Conservation (phyloP, 2,113 vertebrate genomes). For the Peromyscus polionotus region DNA sequence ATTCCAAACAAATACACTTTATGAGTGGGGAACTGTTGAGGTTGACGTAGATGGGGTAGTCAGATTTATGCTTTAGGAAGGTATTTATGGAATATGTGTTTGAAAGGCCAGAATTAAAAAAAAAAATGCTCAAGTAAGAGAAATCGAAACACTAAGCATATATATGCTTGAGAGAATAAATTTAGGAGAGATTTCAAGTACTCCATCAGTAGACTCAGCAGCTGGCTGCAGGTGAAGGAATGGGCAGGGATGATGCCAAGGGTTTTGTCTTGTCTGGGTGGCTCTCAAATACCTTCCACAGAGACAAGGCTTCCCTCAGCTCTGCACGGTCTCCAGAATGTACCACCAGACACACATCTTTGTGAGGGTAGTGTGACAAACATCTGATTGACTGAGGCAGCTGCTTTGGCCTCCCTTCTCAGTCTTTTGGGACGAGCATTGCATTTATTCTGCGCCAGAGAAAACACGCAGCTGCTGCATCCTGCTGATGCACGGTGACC, state of each 20-base stretch:
- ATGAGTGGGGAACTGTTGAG: constrained; percentile 16
- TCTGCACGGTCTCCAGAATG: not conserved
- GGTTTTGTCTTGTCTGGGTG: not conserved
- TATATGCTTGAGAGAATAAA: constrained; percentile 10
- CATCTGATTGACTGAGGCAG: constrained; percentile 64
- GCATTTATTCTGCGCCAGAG: constrained; percentile 54
- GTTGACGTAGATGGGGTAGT: constrained; percentile 6
- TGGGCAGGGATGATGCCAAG: not conserved
- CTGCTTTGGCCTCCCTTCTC: constrained; percentile 61
- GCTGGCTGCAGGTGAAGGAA: not conserved
- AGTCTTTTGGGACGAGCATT: constrained; percentile 24
- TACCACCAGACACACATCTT: not conserved
- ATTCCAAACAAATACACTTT: not conserved
- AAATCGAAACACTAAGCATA: not conserved
- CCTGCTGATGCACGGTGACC: not conserved
- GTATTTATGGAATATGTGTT: constrained; percentile 9
- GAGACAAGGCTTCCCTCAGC: not conserved
- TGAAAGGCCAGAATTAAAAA: constrained; percentile 15
- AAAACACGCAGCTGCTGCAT: constrained; percentile 59
- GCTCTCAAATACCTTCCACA: not conserved
- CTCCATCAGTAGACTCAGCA: not conserved
- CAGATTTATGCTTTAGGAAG: constrained; percentile 55
- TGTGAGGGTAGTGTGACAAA: not conserved
- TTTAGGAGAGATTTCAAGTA: constrained; percentile 25
- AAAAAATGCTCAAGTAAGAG: constrained; percentile 10